Conservation (phyloP, 2,797 vertebrate species). For the Petrocephalus sullivani region DNA sequence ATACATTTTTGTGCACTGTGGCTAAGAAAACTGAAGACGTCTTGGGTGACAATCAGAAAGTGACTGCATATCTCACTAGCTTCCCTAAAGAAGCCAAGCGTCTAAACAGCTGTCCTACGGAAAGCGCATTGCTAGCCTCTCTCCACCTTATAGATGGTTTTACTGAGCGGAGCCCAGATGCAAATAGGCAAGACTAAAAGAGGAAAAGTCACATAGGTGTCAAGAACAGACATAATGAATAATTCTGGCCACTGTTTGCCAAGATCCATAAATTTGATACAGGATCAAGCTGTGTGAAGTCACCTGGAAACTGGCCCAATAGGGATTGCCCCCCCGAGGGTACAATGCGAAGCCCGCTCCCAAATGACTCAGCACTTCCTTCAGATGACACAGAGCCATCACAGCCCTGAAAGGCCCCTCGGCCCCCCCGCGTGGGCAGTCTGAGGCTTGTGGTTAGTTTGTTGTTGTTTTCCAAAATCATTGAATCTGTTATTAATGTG, state of each 20-base stretch:
- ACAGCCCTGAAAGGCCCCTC: not conserved
- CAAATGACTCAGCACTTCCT: slow-evolving; percentile 12
- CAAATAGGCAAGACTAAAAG: not conserved
- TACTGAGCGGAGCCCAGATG: not conserved
- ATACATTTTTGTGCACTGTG: not conserved
- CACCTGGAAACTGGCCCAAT: slow-evolving; percentile 19
- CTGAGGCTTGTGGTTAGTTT: not conserved
- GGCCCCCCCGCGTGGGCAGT: not conserved
- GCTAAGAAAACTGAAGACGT: not conserved
- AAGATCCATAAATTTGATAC: not conserved
- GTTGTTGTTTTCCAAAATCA: not conserved
- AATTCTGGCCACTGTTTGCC: not conserved
- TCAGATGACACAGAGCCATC: not conserved
- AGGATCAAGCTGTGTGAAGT: not conserved
- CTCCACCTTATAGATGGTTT: not conserved
- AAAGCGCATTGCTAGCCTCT: not conserved
- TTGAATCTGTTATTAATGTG: not conserved
- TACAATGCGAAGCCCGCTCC: not conserved
- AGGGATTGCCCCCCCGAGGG: not conserved
- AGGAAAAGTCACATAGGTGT: not conserved
- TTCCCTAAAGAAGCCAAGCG: not conserved
- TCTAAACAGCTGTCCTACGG: not conserved
- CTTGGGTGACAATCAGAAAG: not conserved
- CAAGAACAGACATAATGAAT: not conserved
- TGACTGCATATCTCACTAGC: not conserved